Evolutionary conservation across 2,797 vertebrate genomes (phyloP), one percentile per base, ranked within the genome.

Genomic region (Ctenopoma kingsleyae): DNA sequence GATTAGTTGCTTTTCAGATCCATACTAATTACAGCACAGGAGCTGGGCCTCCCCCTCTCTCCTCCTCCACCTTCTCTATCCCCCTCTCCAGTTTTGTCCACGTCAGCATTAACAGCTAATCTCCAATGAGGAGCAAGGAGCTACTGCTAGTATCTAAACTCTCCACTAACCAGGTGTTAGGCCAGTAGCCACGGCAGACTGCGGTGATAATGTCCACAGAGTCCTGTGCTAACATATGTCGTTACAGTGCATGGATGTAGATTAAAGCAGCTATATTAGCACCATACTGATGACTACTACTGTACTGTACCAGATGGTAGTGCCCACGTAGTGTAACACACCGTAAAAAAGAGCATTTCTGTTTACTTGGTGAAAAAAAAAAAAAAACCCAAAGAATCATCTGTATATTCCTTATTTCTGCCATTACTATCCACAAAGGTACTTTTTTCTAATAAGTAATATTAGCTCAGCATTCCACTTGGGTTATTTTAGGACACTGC

Each of bases 1-100:
- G 86, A 94, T 94, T 93, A 93, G 89, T 82, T 89, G 88, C 88
- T 90, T 91, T 90, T 89, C 87, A 89, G 91, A 94, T 94, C 93
- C 86, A 93, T 91, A 92, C 89, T 94, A 92, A 93, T 93, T 92
- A 93, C 87, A 86, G 88, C 74, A 67, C 78, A 48, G 73, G 76
- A 87, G 79, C 71, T 19, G 59, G 49, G 66, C 81, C 84, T 74
- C 71, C 48, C 70, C 67, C 82, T 9, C 79, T 60, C 61, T 53
- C 56, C 48, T 55, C 57, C 60, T 76, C 70, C 62, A 70, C 74
- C 76, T 75, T 71, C 80, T 76, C 82, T 74, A 75, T 32, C 83
- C 81, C 78, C 66, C 77, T 72, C 70, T 81, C 58, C 43, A 55
- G 50, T 86, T 91, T 80, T 81, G 78, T 80, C 85, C 85, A 89